A percentile compares a stretch with the other conserved stretches of the same genome.
These are phyloP conservation scores for Mohoua ochrocephala DNA, from an alignment of 2,113 vertebrate genomes.

Conservation along the genomic window DNA sequence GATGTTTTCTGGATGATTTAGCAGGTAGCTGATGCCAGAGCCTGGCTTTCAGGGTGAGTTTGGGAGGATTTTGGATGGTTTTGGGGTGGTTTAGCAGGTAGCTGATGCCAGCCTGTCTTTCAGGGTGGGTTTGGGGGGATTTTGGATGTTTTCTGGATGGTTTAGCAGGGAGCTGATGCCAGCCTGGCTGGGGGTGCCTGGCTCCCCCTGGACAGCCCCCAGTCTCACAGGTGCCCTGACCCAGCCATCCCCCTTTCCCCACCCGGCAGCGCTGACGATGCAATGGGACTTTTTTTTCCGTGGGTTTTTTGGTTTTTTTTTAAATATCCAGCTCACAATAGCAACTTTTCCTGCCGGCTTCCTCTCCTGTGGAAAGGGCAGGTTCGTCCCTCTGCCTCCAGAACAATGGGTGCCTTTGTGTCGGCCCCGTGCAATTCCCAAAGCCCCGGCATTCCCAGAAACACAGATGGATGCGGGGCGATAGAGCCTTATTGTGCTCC, in stretches of 20 bases:
- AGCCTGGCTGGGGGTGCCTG: background rate
- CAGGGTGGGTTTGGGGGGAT: background rate
- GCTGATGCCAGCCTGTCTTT: background rate
- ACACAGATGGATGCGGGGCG: constrained; percentile 9
- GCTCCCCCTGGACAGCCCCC: background rate
- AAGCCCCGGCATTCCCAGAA: constrained; percentile 37
- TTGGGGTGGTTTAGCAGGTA: background rate
- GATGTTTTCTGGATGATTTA: background rate
- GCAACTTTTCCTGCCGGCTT: constrained; percentile 9
- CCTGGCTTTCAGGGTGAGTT: background rate
- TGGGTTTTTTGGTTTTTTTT: rapidly evolving
- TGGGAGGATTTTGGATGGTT: background rate
- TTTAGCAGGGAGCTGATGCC: background rate
- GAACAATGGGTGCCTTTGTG: constrained; percentile 59
- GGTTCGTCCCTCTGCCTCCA: constrained; percentile 24
- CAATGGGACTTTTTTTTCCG: background rate
- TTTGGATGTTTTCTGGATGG: background rate
- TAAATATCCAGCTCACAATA: background rate
- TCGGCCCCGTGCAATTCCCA: background rate
- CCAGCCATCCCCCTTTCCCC: rapidly evolving
- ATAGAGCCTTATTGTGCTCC: constrained; percentile 48
- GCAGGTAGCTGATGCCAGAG: background rate
- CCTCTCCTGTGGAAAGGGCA: constrained; percentile 30
- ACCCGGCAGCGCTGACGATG: rapidly evolving
- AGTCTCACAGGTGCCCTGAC: background rate